Conservation (phyloP, 1,140 invertebrate genomes). For the Drosophila tsacasi region DNA sequence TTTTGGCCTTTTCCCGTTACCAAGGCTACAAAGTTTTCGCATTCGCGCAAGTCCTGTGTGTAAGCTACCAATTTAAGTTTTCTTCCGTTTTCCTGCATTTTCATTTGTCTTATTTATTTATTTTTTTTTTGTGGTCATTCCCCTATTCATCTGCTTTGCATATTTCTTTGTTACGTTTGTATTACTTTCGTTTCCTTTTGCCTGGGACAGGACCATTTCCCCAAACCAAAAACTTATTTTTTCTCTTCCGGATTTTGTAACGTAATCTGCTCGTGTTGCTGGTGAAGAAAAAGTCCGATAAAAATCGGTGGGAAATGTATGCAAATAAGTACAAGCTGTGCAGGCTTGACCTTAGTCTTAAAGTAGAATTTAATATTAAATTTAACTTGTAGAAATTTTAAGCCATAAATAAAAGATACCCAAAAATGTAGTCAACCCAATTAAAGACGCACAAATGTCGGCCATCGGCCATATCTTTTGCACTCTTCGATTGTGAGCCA, state of each 20-base stretch:
- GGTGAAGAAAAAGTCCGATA: constrained; percentile 51
- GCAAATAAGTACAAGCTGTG: constrained; percentile 69
- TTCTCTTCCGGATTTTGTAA: constrained; percentile 52
- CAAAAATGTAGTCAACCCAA: constrained; percentile 4
- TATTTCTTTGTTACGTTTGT: constrained; percentile 82
- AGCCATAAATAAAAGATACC: background rate
- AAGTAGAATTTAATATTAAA: constrained; percentile 7
- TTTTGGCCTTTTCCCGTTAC: constrained; percentile 26
- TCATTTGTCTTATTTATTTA: background rate
- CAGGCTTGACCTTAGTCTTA: constrained; percentile 59
- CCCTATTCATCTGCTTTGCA: constrained; percentile 80
- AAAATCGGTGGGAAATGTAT: constrained; percentile 71
- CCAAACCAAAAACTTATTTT: constrained; percentile 11
- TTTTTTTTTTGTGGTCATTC: constrained; percentile 2
- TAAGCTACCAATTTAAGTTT: constrained; percentile 75
- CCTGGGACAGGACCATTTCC: background rate
- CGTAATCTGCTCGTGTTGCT: constrained; percentile 57
- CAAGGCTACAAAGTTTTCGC: constrained; percentile 50
- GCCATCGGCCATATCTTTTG: constrained; percentile 18
- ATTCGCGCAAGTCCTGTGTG: constrained; percentile 29
- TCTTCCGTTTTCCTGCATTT: constrained; percentile 33
- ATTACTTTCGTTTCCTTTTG: constrained; percentile 63
- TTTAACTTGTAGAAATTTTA: background rate
- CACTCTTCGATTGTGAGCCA: constrained; percentile 14
- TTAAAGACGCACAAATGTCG: constrained; percentile 19